These are phyloP conservation scores for Eristalis pertinax DNA, from an alignment of 2,888 invertebrate genomes.

Conservation along the genomic window DNA sequence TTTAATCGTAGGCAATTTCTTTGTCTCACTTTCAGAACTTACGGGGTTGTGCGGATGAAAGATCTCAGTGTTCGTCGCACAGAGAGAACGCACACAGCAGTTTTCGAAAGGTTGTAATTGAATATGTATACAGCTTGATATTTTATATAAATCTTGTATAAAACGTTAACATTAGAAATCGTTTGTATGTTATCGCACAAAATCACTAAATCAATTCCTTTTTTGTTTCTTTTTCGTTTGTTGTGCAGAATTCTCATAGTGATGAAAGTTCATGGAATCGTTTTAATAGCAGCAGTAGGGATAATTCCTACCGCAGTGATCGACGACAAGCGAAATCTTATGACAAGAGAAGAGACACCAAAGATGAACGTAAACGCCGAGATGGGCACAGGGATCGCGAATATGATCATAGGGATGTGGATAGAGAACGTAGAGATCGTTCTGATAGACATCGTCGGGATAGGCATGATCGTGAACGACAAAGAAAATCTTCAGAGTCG, in stretches of 20 bases:
- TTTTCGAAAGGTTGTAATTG: slow-evolving; percentile 40
- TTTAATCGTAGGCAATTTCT: slow-evolving; percentile 1
- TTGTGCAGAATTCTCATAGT: slow-evolving; percentile 35
- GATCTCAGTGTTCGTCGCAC: slow-evolving; percentile 38
- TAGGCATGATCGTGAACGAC: slow-evolving; percentile 75
- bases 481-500: slow-evolving; percentile 58
- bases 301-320: slow-evolving; percentile 48
- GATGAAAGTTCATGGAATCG: slow-evolving; percentile 42
- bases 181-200: too few relatives aligned
- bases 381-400: slow-evolving; percentile 65
- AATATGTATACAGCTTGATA: not conserved
- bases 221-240: not conserved
- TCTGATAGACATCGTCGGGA: slow-evolving; percentile 72
- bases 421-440: slow-evolving; percentile 67
- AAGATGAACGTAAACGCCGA: slow-evolving; percentile 71
- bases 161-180: too few relatives aligned
- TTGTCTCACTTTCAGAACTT: slow-evolving; percentile 44
- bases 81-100: slow-evolving; percentile 22
- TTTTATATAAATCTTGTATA: too few relatives aligned
- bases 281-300: slow-evolving; percentile 16
- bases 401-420: slow-evolving; percentile 52
- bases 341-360: slow-evolving; percentile 68
- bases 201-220: not conserved
- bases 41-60: slow-evolving; percentile 20
- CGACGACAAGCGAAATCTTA: slow-evolving; percentile 57